Conservation (phyloP, 1,140 invertebrate genomes). For the Drosophila setifemur region DNA sequence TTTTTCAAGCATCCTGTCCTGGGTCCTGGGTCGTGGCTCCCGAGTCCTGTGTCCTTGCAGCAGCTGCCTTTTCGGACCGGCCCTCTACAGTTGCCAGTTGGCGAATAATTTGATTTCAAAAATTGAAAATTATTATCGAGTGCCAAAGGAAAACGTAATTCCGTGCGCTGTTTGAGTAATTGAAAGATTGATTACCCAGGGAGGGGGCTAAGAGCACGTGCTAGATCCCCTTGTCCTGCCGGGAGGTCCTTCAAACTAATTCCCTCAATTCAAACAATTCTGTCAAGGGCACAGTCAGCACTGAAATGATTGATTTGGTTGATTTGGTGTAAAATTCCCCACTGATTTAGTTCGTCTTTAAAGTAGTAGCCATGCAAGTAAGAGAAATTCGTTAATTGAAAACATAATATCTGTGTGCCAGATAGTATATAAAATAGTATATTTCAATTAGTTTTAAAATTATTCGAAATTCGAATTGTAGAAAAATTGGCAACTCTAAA, state of each 20-base stretch:
- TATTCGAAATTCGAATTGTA: no score
- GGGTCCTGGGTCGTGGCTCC: no score
- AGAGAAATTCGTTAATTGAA: no score
- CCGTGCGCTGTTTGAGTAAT: slow-evolving; percentile 31
- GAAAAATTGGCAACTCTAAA: no score
- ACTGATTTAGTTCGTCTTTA: no score
- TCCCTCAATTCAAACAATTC: neutral
- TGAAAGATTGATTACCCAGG: slow-evolving; percentile 56
- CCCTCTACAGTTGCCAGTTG: slow-evolving; percentile 48
- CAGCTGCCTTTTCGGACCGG: slow-evolving; percentile 33
- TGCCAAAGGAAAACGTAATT: slow-evolving; percentile 14
- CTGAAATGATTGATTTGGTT: slow-evolving; percentile 16
- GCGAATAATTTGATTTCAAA: slow-evolving; percentile 55
- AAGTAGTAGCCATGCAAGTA: no score
- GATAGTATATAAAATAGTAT: no score
- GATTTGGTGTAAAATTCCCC: neutral
- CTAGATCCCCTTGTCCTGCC: slow-evolving; percentile 1
- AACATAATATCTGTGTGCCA: no score
- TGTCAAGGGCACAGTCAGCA: slow-evolving; percentile 8
- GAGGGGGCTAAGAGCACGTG: slow-evolving; percentile 18
- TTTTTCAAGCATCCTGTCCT: slow-evolving; percentile 77
- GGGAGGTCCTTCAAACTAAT: slow-evolving; percentile 5
- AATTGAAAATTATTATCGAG: slow-evolving; percentile 46
- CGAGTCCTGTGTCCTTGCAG: slow-evolving; percentile 13
- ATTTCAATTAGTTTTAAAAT: no score